A percentile compares a stretch with the other conserved stretches of the same genome.
These are phyloP conservation scores for Heliconius hermathena DNA, from an alignment of 1,140 invertebrate species.

Conservation along the genomic window DNA sequence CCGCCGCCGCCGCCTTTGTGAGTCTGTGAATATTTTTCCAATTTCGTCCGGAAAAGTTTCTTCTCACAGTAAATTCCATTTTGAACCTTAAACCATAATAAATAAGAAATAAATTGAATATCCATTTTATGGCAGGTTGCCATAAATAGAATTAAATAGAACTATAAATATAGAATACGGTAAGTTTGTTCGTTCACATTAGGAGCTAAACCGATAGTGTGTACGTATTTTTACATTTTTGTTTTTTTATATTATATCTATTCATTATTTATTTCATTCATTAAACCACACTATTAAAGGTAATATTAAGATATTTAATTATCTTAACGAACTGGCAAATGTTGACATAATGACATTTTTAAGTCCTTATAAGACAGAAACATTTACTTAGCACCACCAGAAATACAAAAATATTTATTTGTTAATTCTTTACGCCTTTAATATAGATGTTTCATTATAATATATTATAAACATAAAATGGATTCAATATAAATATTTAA, in stretches of 20 bases:
- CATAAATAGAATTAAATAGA: slow-evolving; percentile 25
- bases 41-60: slow-evolving; percentile 66
- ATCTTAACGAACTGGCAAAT: background rate
- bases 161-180: slow-evolving; percentile 16
- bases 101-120: background rate
- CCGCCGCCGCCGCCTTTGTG: slow-evolving; percentile 62
- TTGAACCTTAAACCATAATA: slow-evolving; percentile 3
- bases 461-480: slow-evolving; percentile 14
- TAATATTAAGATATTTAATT: background rate
- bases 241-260: background rate
- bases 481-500: slow-evolving; percentile 29
- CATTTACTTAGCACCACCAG: background rate
- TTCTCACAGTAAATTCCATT: slow-evolving; percentile 29
- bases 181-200: background rate
- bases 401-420: background rate
- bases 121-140: background rate
- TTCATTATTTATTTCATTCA: background rate
- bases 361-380: background rate
- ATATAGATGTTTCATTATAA: background rate
- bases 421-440: too few relatives aligned
- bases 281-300: background rate
- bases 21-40: slow-evolving; percentile 74
- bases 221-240: background rate
- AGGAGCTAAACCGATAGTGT: background rate
- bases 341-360: background rate